A percentile compares a stretch with the other conserved stretches of the same genome.
phyloP scores from a whole-genome alignment of 2,888 invertebrate genomes.

The Pelosia muscerda region DNA sequence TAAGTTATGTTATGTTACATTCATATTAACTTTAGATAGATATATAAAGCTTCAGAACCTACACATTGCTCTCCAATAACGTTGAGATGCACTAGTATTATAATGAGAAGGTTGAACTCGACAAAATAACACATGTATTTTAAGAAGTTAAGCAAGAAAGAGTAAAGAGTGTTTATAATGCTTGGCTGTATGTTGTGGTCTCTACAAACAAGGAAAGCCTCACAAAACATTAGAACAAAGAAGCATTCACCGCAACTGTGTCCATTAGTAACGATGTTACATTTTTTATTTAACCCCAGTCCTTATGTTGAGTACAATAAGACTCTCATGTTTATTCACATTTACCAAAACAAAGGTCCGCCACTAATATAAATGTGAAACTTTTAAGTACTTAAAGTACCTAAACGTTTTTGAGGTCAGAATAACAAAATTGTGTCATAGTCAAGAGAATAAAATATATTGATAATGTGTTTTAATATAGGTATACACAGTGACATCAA shows the following conservation, averaged over 20 bases:
- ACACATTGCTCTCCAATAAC: too few species aligned
- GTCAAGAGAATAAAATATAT: not conserved
- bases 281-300: conserved; percentile 34
- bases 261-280: conserved; percentile 11
- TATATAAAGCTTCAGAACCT: too few species aligned
- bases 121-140: not conserved
- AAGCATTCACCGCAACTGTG: conserved; percentile 31
- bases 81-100: too few species aligned
- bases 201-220: conserved; percentile 22
- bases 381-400: not conserved
- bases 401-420: too few species aligned
- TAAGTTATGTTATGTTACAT: too few species aligned
- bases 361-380: conserved; percentile 28
- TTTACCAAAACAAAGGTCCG: conserved; percentile 23
- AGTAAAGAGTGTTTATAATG: conserved; percentile 23
- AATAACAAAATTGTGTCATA: not conserved
- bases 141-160: not conserved
- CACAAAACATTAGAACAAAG: conserved; percentile 40
- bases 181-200: conserved; percentile 25
- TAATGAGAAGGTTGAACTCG: not conserved
- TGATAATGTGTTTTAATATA: not conserved
- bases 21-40: too few species aligned
- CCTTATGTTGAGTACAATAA: conserved; percentile 32
- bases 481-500: too few species aligned
- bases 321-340: conserved; percentile 20